These are phyloP conservation scores for Myotis davidii DNA, from an alignment of 2,113 vertebrate species.

Conservation along the genomic window DNA sequence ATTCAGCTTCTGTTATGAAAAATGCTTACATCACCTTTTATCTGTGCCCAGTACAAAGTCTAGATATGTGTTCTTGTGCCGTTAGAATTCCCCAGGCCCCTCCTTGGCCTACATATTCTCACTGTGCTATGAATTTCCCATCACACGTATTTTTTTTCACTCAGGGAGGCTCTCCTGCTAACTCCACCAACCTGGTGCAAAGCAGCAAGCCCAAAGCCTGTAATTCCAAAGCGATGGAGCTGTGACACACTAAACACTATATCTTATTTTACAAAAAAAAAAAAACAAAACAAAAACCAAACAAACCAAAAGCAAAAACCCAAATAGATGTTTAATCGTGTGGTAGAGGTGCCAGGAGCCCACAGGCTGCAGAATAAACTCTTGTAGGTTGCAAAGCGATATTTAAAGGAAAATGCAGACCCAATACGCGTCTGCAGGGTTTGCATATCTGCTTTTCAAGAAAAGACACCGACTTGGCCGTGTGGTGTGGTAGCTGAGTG, in stretches of 20 bases:
- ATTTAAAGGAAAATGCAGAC: slow-evolving; percentile 44
- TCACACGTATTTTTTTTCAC: slow-evolving; percentile 57
- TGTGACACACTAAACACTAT: not conserved
- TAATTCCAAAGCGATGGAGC: not conserved
- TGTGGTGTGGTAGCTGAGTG: slow-evolving; percentile 80
- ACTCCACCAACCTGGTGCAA: slow-evolving; percentile 76
- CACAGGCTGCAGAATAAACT: slow-evolving; percentile 58
- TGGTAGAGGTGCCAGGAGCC: slow-evolving; percentile 45
- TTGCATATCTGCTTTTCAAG: slow-evolving; percentile 63
- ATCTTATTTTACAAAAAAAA: slow-evolving; percentile 32
- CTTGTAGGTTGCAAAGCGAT: slow-evolving; percentile 71
- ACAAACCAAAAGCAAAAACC: not conserved
- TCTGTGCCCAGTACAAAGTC: slow-evolving; percentile 45
- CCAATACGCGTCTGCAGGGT: slow-evolving; percentile 37
- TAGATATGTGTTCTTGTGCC: not conserved
- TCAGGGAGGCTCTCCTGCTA: slow-evolving; percentile 80
- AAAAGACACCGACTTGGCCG: slow-evolving; percentile 41
- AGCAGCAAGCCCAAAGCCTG: slow-evolving; percentile 74
- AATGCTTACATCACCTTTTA: not conserved
- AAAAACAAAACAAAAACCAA: no score
- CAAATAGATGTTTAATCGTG: slow-evolving; percentile 70
- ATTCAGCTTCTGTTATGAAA: slow-evolving; percentile 66
- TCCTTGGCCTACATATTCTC: not conserved
- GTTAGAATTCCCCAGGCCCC: slow-evolving; percentile 57
- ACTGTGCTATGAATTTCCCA: slow-evolving; percentile 41